These are phyloP conservation scores for Scolanthus callimorphus DNA, from an alignment of 92 coral and sea anemone genomes.

Conservation along the genomic window DNA sequence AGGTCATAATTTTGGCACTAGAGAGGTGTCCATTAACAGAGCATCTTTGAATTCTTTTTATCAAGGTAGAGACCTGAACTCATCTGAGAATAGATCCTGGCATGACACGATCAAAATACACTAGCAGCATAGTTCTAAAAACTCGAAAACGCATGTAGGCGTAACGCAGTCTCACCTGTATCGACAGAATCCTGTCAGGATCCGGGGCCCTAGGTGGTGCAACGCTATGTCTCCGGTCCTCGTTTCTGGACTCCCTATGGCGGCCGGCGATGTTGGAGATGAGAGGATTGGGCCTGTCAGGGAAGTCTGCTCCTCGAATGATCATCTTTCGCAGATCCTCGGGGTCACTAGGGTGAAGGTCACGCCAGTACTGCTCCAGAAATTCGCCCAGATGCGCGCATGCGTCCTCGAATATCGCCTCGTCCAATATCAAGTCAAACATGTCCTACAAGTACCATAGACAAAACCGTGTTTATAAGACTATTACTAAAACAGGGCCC, in stretches of 20 bases:
- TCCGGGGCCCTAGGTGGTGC: constrained; percentile 12
- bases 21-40: too few species aligned
- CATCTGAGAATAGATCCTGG: too few species aligned
- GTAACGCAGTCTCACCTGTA: background rate
- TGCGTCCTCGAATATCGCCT: constrained; percentile 94
- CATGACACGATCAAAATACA: too few species aligned
- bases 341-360: constrained; percentile 68
- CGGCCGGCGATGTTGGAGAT: constrained; percentile 12
- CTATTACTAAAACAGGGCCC: too few species aligned
- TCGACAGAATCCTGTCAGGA: background rate
- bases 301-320: constrained; percentile 27
- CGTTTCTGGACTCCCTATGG: background rate
- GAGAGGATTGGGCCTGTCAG: constrained; percentile 40
- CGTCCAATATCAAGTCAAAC: constrained; percentile 91
- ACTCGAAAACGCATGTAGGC: too few species aligned
- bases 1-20: too few species aligned
- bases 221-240: constrained; percentile 29
- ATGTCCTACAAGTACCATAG: constrained; percentile 50
- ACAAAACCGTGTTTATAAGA: too few species aligned
- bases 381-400: constrained; percentile 93
- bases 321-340: constrained; percentile 53
- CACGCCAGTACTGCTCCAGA: constrained; percentile 97
- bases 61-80: too few species aligned
- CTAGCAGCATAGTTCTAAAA: too few species aligned
- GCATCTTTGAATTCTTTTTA: too few species aligned